phyloP scores from a whole-genome alignment of 2,113 vertebrate genomes.

The Hemiscyllium ocellatum region DNA sequence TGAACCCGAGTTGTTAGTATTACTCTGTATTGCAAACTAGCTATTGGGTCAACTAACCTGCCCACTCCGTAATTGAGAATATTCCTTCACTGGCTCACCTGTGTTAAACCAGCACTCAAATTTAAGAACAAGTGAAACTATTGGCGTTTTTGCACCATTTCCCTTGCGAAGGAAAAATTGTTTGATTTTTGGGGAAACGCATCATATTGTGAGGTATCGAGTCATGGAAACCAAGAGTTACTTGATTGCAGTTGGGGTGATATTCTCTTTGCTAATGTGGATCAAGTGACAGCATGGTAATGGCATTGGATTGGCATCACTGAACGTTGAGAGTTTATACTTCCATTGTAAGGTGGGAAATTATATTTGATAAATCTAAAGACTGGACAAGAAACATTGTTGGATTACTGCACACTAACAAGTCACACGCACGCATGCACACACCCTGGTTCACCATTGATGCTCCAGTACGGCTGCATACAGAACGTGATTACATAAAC shows the following conservation, averaged over 20 bases:
- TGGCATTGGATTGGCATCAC: not conserved
- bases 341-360: not conserved
- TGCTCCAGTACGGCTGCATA: not conserved
- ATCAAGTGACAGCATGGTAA: not conserved
- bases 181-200: not conserved
- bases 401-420: not conserved
- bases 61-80: not conserved
- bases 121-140: not conserved
- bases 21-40: too few relatives aligned
- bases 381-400: not conserved
- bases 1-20: too few relatives aligned
- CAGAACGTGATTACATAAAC: not conserved
- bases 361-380: not conserved
- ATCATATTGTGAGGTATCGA: not conserved
- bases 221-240: not conserved
- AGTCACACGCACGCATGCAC: too few relatives aligned
- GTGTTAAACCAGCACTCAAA: not conserved
- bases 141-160: not conserved
- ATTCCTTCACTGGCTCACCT: not conserved
- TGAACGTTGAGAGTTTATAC: not conserved
- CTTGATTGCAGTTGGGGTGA: not conserved
- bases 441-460: too few relatives aligned
- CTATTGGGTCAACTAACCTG: too few relatives aligned
- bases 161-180: not conserved
- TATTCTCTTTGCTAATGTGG: not conserved